Conservation (phyloP, 2,113 vertebrate species). For the Trematomus loennbergii region DNA sequence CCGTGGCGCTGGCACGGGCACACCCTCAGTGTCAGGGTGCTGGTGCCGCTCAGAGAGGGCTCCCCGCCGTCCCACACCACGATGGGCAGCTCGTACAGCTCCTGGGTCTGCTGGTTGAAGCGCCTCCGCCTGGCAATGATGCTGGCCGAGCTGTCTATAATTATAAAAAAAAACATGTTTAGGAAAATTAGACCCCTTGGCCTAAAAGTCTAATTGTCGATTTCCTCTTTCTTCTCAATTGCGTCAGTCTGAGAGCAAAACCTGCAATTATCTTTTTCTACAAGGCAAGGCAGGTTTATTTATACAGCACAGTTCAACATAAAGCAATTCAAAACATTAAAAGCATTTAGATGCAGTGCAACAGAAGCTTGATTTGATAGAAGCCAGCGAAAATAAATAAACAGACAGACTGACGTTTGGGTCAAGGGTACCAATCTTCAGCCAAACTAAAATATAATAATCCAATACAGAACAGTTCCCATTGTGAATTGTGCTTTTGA, state of each 20-base stretch:
- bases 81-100: conserved; percentile 91
- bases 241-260: neutral
- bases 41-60: conserved; percentile 93
- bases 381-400: neutral
- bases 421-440: conserved; percentile 13
- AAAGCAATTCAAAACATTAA: too few relatives aligned
- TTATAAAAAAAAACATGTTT: neutral
- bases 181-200: neutral
- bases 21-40: conserved; percentile 92
- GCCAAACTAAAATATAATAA: conserved; percentile 4
- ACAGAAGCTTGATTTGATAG: too few relatives aligned
- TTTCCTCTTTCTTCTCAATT: conserved; percentile 9
- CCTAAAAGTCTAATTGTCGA: conserved; percentile 21
- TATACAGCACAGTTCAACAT: too few relatives aligned
- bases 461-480: neutral
- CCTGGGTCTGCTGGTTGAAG: conserved; percentile 91
- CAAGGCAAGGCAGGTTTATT: too few relatives aligned
- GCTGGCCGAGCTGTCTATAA: conserved; percentile 93
- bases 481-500: conserved; percentile 2
- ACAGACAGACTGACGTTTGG: neutral
- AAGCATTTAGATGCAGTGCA: too few relatives aligned
- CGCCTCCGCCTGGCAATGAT: conserved; percentile 89
- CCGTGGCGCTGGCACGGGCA: conserved; percentile 89
- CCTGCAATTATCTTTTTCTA: conserved; percentile 20
- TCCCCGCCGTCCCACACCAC: conserved; percentile 93